Evolutionary conservation across 2,113 vertebrate species (phyloP), one percentile per base, ranked within the genome.

Genomic region (Indicator indicator): DNA sequence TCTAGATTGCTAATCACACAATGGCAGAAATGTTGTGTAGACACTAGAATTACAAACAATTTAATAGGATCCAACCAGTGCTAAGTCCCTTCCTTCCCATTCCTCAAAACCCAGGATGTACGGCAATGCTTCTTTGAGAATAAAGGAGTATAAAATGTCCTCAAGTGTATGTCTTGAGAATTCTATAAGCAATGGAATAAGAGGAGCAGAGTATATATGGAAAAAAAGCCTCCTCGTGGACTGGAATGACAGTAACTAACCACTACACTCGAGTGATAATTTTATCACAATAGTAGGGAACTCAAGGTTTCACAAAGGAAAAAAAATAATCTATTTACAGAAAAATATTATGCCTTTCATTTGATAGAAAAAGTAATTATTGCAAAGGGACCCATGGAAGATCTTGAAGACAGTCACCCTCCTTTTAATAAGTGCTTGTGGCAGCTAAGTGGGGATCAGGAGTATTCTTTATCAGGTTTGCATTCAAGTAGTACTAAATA

Each of bases 351-450:
- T 97, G 97, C 97, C 98, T 97, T 98, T 97, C 95, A 98, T 98
- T 98, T 98, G 97, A 97, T 97, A 97, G 97, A 93, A 96, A 92
- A 98, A 98, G 98, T 98, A 98, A 98, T 98, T 98, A 98, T 97
- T 97, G 97, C 95, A 94, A 94, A 94, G 93, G 97, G 96, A 97
- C 97, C 94, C 95, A 95, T 82, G 92, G 96, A 98, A 97, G 97
- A 98, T 98, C 96, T 97, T 84, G 94, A 96, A 98, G 97, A 97
- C 96, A 85, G 98, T 95, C 97, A 86, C 97, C 97, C 95, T 96
- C 95, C 97, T 97, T 98, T 98, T 98, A 97, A 98, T 98, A 98
- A 97, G 97, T 97, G 96, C 98, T 98, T 95, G 93, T 97, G 98
- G 97, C 97, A 97, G 98, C 97, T 98, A 98, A 98, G 98, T 98